Evolutionary conservation across 2,888 invertebrate species (phyloP).

Genomic region (Hydrotaea diabolus): DNA sequence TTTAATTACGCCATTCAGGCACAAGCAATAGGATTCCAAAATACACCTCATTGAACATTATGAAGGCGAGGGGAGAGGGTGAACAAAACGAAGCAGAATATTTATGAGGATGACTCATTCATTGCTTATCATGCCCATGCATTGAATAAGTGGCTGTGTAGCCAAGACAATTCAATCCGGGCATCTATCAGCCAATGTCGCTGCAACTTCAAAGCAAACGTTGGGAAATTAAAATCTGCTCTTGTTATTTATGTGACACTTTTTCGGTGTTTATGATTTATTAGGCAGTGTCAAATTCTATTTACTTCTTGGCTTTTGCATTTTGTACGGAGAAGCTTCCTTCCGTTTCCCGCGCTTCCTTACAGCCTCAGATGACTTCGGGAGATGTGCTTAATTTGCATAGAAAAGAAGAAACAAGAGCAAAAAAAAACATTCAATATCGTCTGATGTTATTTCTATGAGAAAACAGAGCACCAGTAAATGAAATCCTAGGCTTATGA

Average conservation of each 20-base stretch:
- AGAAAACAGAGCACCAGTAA: not conserved
- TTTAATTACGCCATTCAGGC: not conserved
- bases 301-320: not conserved
- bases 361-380: not conserved
- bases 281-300: slow-evolving; percentile 1
- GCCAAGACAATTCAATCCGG: not conserved
- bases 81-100: not conserved
- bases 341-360: not conserved
- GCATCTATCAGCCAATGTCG: not conserved
- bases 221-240: not conserved
- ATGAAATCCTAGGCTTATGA: not conserved
- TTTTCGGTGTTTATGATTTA: not conserved
- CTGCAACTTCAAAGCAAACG: not conserved
- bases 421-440: not conserved
- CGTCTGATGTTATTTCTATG: not conserved
- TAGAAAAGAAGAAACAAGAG: not conserved
- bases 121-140: not conserved
- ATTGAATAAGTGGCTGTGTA: not conserved
- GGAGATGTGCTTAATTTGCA: not conserved
- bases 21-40: not conserved
- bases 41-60: not conserved
- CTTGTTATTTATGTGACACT: slow-evolving; percentile 2
- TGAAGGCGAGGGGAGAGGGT: not conserved
- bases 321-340: not conserved
- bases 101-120: not conserved